These are phyloP conservation scores for Apamea monoglypha DNA, from an alignment of 2,888 invertebrate species.

Conservation along the genomic window DNA sequence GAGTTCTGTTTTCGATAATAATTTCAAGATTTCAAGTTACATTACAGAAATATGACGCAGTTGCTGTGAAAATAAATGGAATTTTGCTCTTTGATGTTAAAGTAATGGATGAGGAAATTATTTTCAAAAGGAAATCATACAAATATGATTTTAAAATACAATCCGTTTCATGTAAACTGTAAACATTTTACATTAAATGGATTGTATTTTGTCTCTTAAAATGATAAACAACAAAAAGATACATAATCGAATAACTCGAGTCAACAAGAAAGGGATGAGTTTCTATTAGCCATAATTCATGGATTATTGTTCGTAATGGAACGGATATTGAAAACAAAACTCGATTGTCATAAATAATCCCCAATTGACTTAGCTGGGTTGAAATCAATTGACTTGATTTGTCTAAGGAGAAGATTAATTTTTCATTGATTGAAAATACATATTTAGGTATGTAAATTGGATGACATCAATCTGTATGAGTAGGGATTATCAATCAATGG, in stretches of 20 bases:
- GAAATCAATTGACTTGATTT: conserved; percentile 74
- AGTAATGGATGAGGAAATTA: neutral
- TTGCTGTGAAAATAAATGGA: conserved; percentile 16
- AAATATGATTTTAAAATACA: neutral
- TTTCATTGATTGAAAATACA: conserved; percentile 50
- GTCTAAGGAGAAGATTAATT: conserved; percentile 67
- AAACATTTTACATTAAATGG: neutral
- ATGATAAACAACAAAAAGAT: conserved; percentile 41
- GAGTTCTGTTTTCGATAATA: conserved; percentile 19
- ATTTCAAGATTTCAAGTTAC: conserved; percentile 16
- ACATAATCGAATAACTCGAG: conserved; percentile 53
- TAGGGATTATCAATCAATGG: conserved; percentile 9
- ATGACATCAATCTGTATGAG: conserved; percentile 22
- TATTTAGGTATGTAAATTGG: conserved; percentile 19
- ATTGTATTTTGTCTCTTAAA: neutral
- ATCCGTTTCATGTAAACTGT: neutral
- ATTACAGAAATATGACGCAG: conserved; percentile 22
- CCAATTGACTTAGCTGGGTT: conserved; percentile 68
- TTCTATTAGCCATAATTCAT: conserved; percentile 77
- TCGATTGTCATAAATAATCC: conserved; percentile 81
- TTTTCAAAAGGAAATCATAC: neutral
- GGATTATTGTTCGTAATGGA: conserved; percentile 75
- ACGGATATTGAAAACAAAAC: conserved; percentile 84
- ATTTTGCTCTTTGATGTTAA: conserved; percentile 4
- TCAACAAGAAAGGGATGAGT: conserved; percentile 70